These are phyloP conservation scores for Grantiella picta DNA, from an alignment of 2,113 vertebrate species.

Conservation along the genomic window DNA sequence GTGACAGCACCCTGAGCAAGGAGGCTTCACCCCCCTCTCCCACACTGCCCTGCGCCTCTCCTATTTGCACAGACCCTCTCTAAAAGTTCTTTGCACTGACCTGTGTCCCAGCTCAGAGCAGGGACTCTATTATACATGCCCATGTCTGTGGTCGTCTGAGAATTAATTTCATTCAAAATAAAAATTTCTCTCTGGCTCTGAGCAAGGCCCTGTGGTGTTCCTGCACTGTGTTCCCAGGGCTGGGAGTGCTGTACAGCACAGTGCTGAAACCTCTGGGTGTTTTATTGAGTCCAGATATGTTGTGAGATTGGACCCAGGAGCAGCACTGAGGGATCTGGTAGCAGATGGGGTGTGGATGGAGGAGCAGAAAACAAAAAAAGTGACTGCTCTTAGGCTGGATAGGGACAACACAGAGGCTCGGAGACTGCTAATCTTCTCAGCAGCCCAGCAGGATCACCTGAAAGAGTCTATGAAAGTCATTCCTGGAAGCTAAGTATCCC, in stretches of 20 bases:
- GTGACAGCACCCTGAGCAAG: background rate
- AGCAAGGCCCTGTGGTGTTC: background rate
- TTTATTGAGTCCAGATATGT: background rate
- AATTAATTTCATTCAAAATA: background rate
- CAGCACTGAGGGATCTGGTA: background rate
- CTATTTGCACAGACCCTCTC: background rate
- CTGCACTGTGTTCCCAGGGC: background rate
- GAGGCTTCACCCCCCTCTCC: background rate
- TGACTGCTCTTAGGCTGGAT: background rate
- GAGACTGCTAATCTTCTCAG: background rate
- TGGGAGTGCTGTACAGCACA: background rate
- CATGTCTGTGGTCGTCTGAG: background rate
- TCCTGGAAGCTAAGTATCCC: background rate
- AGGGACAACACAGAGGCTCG: background rate
- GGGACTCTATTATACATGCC: background rate
- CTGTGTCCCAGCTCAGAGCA: background rate
- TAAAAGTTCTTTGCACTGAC: background rate
- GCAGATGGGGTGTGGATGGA: background rate
- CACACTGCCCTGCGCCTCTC: background rate
- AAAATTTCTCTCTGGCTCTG: background rate
- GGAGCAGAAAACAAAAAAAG: background rate
- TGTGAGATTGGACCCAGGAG: background rate
- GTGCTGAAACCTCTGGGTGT: background rate
- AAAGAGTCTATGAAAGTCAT: background rate
- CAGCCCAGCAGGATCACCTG: background rate